These are phyloP conservation scores for Paradisaea rubra DNA, from an alignment of 2,113 vertebrate genomes.

Conservation along the genomic window DNA sequence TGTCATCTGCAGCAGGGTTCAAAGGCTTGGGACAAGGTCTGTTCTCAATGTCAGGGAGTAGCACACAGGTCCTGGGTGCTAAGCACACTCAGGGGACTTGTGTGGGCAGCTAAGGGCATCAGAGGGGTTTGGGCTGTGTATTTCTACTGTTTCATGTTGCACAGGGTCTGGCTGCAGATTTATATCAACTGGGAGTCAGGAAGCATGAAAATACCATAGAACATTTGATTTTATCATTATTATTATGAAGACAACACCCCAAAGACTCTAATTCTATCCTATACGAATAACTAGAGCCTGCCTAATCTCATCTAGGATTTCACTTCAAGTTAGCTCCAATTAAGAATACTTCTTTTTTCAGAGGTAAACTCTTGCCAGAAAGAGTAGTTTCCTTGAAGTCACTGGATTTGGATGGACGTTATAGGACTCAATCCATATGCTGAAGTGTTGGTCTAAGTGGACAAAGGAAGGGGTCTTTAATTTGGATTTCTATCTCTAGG, in stretches of 20 bases:
- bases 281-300: neutral
- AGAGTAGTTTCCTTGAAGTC: neutral
- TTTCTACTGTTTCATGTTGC: neutral
- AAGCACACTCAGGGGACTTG: neutral
- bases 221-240: neutral
- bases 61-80: neutral
- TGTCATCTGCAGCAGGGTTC: neutral
- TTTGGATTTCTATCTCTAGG: neutral
- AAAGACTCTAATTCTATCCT: neutral
- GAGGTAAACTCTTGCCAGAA: neutral
- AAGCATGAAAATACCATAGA: neutral
- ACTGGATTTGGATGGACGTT: neutral
- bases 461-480: neutral
- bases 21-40: neutral
- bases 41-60: neutral
- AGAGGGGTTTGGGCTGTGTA: accelerated
- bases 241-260: neutral
- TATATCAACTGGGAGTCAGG: neutral
- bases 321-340: neutral
- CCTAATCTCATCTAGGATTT: neutral
- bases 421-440: accelerated
- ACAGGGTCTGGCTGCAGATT: neutral
- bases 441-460: neutral
- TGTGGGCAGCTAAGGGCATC: neutral
- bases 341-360: neutral